phyloP scores from a whole-genome alignment of 1,140 invertebrate species.

The Acromyrmex echinatior region DNA sequence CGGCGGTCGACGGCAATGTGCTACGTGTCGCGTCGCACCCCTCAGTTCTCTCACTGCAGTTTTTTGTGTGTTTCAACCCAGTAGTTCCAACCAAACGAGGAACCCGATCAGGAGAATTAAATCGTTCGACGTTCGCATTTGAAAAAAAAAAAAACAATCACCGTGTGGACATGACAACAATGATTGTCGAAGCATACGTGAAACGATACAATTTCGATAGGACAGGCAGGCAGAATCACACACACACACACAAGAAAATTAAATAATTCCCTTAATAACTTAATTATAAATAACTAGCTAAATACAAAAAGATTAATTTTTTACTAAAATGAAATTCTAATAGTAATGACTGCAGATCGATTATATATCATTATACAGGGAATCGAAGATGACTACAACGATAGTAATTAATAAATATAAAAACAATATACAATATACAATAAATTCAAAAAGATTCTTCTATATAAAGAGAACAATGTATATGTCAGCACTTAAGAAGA shows the following conservation, averaged over 20 bases:
- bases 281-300: background rate
- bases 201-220: constrained; percentile 23
- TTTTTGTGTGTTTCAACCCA: constrained; percentile 50
- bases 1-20: constrained; percentile 33
- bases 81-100: constrained; percentile 25
- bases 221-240: background rate
- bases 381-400: background rate
- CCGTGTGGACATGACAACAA: background rate
- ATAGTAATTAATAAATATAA: background rate
- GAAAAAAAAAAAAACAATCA: background rate
- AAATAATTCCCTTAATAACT: background rate
- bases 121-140: constrained; percentile 46
- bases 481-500: background rate
- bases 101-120: constrained; percentile 65
- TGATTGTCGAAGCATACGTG: constrained; percentile 6
- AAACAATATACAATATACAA: background rate
- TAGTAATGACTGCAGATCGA: background rate
- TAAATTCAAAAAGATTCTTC: constrained; percentile 5
- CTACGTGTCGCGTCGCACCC: constrained; percentile 21
- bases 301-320: background rate
- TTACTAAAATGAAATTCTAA: background rate
- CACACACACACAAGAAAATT: background rate
- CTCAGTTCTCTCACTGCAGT: constrained; percentile 1
- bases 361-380: background rate
- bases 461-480: background rate